Percentiles rank a stretch among this genome's conserved stretches.
Conservation (phyloP, 2,113 vertebrate species). For the Bujurquina vittata region DNA sequence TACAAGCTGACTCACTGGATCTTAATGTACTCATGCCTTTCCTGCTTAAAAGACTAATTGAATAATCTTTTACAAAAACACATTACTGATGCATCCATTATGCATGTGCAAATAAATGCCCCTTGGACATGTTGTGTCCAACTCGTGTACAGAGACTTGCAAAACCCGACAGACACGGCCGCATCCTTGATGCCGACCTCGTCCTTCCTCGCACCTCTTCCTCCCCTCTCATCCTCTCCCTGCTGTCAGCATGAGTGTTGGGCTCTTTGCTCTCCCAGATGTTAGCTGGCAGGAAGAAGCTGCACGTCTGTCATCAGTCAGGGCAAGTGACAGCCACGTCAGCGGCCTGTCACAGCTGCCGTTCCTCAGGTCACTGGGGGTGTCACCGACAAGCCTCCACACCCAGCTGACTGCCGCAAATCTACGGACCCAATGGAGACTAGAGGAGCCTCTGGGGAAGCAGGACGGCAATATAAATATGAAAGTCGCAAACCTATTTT, state of each 20-base stretch:
- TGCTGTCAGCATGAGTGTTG: constrained; percentile 46
- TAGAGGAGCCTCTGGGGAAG: background rate
- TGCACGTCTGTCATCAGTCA: constrained; percentile 71
- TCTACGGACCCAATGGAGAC: background rate
- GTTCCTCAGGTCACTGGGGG: constrained; percentile 64
- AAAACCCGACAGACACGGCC: background rate
- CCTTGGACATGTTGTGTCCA: background rate
- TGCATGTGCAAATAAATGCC: background rate
- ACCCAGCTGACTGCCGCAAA: background rate
- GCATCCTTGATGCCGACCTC: background rate
- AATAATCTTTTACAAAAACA: background rate
- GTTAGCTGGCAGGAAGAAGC: constrained; percentile 62
- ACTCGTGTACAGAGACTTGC: background rate
- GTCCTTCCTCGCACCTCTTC: background rate
- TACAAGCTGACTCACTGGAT: constrained; percentile 6
- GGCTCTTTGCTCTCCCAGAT: constrained; percentile 63
- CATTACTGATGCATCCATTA: background rate
- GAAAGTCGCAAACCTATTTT: background rate
- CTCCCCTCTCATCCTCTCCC: background rate
- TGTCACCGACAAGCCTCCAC: constrained; percentile 9
- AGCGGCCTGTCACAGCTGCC: constrained; percentile 68
- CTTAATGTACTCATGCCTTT: background rate
- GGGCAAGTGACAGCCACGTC: constrained; percentile 62
- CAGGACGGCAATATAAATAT: background rate
- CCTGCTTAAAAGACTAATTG: background rate